Evolutionary conservation across 2,888 invertebrate species (phyloP).

Genomic region (Julus scandinavius): DNA sequence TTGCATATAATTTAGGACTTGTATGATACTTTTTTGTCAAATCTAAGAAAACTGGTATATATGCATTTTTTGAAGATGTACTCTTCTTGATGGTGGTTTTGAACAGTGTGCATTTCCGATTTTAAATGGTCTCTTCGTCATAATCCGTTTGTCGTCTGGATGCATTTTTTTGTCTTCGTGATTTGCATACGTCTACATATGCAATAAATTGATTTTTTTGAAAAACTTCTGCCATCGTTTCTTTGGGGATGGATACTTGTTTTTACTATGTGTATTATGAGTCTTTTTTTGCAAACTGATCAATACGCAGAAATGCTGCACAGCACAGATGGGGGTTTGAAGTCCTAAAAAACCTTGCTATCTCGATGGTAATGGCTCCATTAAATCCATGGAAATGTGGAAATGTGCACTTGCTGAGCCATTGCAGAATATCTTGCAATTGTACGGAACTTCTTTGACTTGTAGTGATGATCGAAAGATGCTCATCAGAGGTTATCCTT

Average conservation of each 20-base stretch:
- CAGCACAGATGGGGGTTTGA: neutral
- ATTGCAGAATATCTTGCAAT: neutral
- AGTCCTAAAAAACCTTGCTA: neutral
- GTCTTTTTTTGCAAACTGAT: neutral
- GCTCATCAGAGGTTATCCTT: neutral
- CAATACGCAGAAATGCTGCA: neutral
- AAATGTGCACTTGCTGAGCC: neutral
- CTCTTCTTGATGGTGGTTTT: neutral
- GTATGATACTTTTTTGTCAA: too few relatives aligned
- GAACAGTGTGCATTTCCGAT: neutral
- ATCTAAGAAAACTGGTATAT: neutral
- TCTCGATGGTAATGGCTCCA: neutral
- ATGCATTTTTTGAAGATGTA: neutral
- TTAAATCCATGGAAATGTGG: slow-evolving; percentile 30
- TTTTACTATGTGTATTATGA: neutral
- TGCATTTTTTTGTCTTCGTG: neutral
- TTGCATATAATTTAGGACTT: neutral
- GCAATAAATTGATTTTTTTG: slow-evolving; percentile 35
- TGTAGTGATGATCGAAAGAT: neutral
- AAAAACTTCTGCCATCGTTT: neutral
- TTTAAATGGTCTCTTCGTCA: neutral
- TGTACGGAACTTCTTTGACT: neutral
- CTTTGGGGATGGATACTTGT: neutral
- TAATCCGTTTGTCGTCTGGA: slow-evolving; percentile 24
- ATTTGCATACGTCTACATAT: neutral